Base-by-base conservation (phyloP, 2,797 vertebrate genomes). In the Catharus ustulatus region DNA sequence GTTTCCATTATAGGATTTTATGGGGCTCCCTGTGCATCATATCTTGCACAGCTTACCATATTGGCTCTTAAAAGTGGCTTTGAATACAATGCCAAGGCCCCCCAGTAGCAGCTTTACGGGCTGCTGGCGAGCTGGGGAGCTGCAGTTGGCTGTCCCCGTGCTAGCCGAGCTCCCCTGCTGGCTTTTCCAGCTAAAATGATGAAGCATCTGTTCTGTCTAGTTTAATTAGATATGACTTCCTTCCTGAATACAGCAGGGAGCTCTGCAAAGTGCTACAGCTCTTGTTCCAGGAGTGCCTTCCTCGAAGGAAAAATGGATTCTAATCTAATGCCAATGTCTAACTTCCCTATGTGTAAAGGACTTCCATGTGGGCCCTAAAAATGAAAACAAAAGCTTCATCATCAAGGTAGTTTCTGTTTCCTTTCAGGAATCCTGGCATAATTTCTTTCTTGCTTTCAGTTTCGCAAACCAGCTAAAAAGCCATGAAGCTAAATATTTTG, bases 1-100 rank as follows among this genome's bases (percentile, higher is more conserved):
- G 91, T 96, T 97, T 94, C 83, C 82, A 92, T 97, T 96, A 96
- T 97, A 93, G 67, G 38, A 59, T 97, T 97, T 98, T 97, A 94
- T 80, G 78, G 92, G 91, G 42, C 91, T 97, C 92, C 85, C 80
- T 90, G 68, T 61, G 92, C 55, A 94, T 97, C 92, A 74, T 42
- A 94, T 97, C 95, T 97, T 96, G 93, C 87, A 81, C 73, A 95
- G 87, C 61, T 68, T 61, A 67, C 90, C 62, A 8, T 84, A n/a
- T 24, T 94, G 68, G 52, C 90, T 87, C 76, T 95, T 96, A 93
- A 93, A 91, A 90, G 75, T 55, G 67, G 55, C 95, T 97, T 97
- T 96, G 95, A 97, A 85, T 93, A 92, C 84, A 91, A 83, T 95
- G 96, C 95, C 97, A 97, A 91, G 96, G 85, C 90, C 92, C 80